A percentile compares a stretch with the other conserved stretches of the same genome.
These are phyloP conservation scores for Phyllotreta striolata DNA, from an alignment of 2,888 invertebrate genomes.

Conservation along the genomic window DNA sequence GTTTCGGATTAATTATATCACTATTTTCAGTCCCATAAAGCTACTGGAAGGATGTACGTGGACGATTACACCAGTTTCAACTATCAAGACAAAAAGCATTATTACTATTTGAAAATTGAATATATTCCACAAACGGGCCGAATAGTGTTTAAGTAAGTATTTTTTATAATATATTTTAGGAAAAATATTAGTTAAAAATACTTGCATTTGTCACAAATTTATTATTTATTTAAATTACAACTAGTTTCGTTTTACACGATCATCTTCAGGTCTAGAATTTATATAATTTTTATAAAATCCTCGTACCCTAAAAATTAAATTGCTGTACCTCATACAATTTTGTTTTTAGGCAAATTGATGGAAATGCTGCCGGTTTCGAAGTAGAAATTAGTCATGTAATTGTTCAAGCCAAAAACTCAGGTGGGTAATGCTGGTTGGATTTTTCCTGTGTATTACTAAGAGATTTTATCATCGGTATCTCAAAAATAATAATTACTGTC, in stretches of 20 bases:
- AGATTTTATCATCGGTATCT: no score
- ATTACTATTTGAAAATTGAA: constrained; percentile 34
- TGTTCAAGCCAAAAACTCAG: background rate
- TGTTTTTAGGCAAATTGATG: constrained; percentile 10
- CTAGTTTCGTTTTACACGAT: no score
- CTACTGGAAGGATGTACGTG: constrained; percentile 82
- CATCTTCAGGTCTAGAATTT: constrained; percentile 1
- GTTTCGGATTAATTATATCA: background rate
- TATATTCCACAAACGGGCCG: constrained; percentile 25
- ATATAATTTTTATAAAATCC: no score
- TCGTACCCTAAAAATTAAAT: no score
- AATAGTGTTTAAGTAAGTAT: constrained; percentile 34
- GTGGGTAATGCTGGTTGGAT: background rate
- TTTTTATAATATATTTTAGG: background rate
- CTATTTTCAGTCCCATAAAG: constrained; percentile 63
- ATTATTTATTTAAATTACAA: no score
- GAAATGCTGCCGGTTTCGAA: background rate
- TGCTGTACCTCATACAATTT: no score
- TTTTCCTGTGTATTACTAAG: no score
- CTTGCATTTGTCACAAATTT: no score
- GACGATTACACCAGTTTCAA: constrained; percentile 86
- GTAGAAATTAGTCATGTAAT: background rate
- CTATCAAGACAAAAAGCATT: constrained; percentile 39
- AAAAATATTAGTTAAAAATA: background rate
- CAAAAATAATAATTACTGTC: no score